phyloP scores from a whole-genome alignment of 2,797 vertebrate genomes.

The Distichodus sexfasciatus region DNA sequence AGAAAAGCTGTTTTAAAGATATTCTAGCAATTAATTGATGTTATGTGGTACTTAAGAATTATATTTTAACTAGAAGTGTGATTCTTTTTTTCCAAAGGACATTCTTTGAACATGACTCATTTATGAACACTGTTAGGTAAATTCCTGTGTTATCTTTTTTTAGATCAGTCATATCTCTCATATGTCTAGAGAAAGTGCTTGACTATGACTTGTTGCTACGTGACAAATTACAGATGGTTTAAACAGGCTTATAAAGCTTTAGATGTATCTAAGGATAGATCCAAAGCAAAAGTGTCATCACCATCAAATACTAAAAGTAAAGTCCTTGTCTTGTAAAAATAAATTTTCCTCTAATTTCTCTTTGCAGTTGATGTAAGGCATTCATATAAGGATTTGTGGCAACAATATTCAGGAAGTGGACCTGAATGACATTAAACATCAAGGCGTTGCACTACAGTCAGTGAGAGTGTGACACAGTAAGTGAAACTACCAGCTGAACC shows the following conservation, averaged over 20 bases:
- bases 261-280: constrained; percentile 19
- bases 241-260: constrained; percentile 22
- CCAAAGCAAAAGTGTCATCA: constrained; percentile 44
- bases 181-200: constrained; percentile 54
- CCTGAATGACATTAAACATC: constrained; percentile 31
- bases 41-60: too few species aligned
- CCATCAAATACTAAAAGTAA: constrained; percentile 61
- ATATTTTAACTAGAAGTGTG: too few species aligned
- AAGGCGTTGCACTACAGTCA: constrained; percentile 19
- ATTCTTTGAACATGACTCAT: too few species aligned
- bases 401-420: constrained; percentile 35
- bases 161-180: background rate
- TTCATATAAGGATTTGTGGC: constrained; percentile 21
- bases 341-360: constrained; percentile 46
- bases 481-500: constrained; percentile 30
- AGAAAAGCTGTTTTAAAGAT: too few species aligned
- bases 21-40: too few species aligned
- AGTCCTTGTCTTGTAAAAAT: constrained; percentile 49
- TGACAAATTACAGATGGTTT: constrained; percentile 9
- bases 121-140: too few species aligned
- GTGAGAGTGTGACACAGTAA: constrained; percentile 24
- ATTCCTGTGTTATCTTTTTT: background rate
- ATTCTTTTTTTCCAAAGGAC: too few species aligned
- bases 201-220: background rate
- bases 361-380: constrained; percentile 55